These are phyloP conservation scores for Sycon ciliatum DNA, from an alignment of 37 sponge, comb jelly and placozoan genomes.

Conservation along the genomic window DNA sequence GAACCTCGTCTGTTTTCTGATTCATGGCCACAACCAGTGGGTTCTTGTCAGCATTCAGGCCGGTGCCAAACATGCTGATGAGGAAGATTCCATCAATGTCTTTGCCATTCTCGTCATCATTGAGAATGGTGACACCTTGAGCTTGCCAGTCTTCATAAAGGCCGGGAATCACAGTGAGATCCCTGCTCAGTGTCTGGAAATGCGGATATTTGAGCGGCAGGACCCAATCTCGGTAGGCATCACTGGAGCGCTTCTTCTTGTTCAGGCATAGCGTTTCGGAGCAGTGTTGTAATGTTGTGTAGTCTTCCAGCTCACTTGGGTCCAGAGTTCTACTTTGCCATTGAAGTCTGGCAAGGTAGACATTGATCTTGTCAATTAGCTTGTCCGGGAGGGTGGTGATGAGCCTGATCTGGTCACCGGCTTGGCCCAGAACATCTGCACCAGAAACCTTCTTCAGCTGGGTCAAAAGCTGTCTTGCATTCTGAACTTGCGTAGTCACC, in stretches of 20 bases:
- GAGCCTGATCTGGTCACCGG: too few species aligned
- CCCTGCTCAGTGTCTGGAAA: not conserved
- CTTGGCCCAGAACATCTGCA: too few species aligned
- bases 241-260: not conserved
- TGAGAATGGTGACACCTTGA: not conserved
- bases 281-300: not conserved
- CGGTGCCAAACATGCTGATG: conserved; percentile 3
- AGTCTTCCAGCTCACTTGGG: not conserved
- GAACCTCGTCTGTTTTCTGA: too few species aligned
- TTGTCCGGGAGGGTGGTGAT: too few species aligned
- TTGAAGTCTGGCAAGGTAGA: too few species aligned
- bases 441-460: too few species aligned
- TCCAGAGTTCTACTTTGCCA: too few species aligned
- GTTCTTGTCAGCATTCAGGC: not conserved
- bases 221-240: not conserved
- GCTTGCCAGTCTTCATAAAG: conserved; percentile 5
- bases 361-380: too few species aligned
- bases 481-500: too few species aligned
- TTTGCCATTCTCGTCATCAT: not conserved
- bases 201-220: conserved; percentile 3
- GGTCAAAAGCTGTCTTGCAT: too few species aligned
- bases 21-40: too few species aligned
- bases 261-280: not conserved
- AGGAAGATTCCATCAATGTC: too few species aligned
- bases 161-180: not conserved